A percentile compares a stretch with the other conserved stretches of the same genome.
Conservation (phyloP, 2,113 vertebrate genomes). For the Xenopus laevis region DNA sequence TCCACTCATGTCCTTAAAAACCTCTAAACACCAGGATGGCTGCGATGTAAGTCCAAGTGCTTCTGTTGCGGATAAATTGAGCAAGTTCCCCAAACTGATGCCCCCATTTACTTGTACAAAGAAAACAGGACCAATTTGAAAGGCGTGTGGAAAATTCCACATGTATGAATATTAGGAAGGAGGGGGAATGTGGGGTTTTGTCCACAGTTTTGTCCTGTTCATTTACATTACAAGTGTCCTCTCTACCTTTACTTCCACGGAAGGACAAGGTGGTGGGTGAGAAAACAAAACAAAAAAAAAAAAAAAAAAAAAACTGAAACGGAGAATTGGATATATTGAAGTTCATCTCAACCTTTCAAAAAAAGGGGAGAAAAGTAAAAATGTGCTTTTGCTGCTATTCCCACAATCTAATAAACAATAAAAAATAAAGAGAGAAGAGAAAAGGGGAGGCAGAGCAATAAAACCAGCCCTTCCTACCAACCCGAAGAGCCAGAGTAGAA, state of each 20-base stretch:
- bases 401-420: constrained; percentile 4
- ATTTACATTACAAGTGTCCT: neutral
- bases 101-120: constrained; percentile 10
- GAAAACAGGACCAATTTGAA: constrained; percentile 15
- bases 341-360: neutral
- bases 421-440: constrained; percentile 21
- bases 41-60: constrained; percentile 31
- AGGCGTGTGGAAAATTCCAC: neutral
- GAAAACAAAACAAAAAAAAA: too few relatives aligned
- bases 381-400: constrained; percentile 27
- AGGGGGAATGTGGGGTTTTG: too few relatives aligned
- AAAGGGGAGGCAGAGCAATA: constrained; percentile 38
- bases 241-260: neutral
- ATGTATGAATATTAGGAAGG: neutral
- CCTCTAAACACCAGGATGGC: neutral
- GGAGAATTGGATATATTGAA: neutral
- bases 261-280: too few relatives aligned
- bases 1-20: constrained; percentile 18
- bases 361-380: neutral
- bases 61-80: constrained; percentile 22
- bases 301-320: neutral
- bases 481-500: neutral
- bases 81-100: neutral
- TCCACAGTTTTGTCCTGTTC: too few relatives aligned
- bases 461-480: neutral